phyloP scores from a whole-genome alignment of 2,797 vertebrate species.

The Orientallactaga sibirica region DNA sequence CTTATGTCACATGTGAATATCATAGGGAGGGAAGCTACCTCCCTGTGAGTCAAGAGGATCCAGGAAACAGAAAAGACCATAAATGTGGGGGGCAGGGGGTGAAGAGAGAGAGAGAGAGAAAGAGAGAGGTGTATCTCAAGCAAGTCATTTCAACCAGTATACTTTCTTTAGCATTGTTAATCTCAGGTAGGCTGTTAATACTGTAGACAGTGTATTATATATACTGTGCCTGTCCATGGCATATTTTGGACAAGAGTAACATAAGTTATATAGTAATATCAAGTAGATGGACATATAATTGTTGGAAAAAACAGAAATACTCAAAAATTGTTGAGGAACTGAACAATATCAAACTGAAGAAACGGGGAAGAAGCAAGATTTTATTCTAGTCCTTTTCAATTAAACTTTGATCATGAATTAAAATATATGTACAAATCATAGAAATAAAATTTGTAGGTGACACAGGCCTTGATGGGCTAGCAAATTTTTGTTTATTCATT shows the following conservation, averaged over 20 bases:
- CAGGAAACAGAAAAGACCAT: background rate
- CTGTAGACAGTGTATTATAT: background rate
- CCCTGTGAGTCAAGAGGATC: background rate
- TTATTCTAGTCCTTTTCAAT: background rate
- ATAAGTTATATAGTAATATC: background rate
- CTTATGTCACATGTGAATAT: background rate
- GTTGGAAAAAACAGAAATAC: background rate
- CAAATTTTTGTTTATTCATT: no score
- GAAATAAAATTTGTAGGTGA: slow-evolving; percentile 22
- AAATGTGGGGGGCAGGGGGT: background rate
- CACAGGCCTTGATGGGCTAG: background rate
- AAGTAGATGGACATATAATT: background rate
- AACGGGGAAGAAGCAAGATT: background rate
- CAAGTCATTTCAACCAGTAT: background rate
- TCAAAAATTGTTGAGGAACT: slow-evolving; percentile 30
- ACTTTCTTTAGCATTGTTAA: background rate
- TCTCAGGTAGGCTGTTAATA: background rate
- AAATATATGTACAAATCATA: background rate
- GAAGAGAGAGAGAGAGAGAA: no score
- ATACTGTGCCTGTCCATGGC: background rate
- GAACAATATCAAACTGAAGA: background rate
- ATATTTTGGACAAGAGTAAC: background rate
- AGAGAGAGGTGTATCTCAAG: background rate
- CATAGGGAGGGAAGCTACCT: background rate
- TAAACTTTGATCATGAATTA: slow-evolving; percentile 22